These are phyloP conservation scores for Cheilosia pagana DNA, from an alignment of 2,888 invertebrate genomes.

Conservation along the genomic window DNA sequence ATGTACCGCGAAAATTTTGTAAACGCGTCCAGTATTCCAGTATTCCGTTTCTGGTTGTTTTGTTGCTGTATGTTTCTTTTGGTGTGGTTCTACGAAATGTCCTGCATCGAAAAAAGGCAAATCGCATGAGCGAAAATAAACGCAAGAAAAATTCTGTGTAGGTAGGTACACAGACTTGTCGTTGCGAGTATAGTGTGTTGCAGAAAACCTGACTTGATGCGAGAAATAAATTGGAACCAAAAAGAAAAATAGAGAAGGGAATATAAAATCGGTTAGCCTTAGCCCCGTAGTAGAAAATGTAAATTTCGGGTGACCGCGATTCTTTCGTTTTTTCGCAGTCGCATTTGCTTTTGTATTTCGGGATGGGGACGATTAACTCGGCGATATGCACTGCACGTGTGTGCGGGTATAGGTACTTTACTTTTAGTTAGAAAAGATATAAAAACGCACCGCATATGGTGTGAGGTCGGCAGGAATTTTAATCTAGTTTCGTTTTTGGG, in stretches of 20 bases:
- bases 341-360: constrained; percentile 22
- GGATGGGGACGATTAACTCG: constrained; percentile 42
- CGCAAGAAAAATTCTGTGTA: constrained; percentile 55
- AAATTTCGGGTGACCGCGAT: constrained; percentile 64
- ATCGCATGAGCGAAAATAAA: constrained; percentile 39
- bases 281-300: constrained; percentile 50
- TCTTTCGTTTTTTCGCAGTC: constrained; percentile 24
- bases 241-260: not conserved
- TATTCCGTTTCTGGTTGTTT: constrained; percentile 10
- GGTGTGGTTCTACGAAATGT: constrained; percentile 46
- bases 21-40: constrained; percentile 32
- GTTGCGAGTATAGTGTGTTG: constrained; percentile 1
- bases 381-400: constrained; percentile 9
- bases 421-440: not conserved
- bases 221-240: constrained; percentile 36
- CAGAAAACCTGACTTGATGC: constrained; percentile 44
- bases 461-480: not conserved
- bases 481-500: not conserved
- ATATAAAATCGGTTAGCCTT: constrained; percentile 55
- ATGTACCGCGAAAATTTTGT: constrained; percentile 66
- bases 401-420: not conserved
- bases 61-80: constrained; percentile 32
- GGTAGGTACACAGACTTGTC: constrained; percentile 10
- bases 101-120: constrained; percentile 16
- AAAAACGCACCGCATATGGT: constrained; percentile 17